These are phyloP conservation scores for Clepsis dumicolana DNA, from an alignment of 2,888 invertebrate genomes.

Conservation along the genomic window DNA sequence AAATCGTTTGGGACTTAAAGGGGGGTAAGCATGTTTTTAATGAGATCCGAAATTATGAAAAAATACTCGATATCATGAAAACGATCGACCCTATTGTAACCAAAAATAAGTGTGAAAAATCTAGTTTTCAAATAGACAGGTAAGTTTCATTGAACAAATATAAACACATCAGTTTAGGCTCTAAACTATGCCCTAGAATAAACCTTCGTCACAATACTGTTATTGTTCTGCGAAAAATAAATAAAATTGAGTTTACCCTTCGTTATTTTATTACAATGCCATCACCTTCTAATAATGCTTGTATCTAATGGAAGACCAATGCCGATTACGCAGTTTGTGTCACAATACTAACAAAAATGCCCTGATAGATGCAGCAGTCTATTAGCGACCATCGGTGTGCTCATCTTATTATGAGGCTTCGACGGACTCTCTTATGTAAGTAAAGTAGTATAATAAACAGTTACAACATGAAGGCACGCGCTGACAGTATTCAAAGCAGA, in stretches of 20 bases:
- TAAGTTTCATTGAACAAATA: neutral
- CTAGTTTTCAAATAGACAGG: neutral
- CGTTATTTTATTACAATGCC: neutral
- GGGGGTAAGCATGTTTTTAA: neutral
- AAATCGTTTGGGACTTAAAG: neutral
- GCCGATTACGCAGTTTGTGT: constrained; percentile 30
- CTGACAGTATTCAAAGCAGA: constrained; percentile 66
- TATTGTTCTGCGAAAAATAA: neutral
- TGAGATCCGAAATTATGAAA: neutral
- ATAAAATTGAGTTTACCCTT: neutral
- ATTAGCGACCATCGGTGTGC: constrained; percentile 29
- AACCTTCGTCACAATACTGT: neutral
- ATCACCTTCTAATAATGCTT: neutral
- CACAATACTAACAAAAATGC: constrained; percentile 17
- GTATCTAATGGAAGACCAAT: constrained; percentile 29
- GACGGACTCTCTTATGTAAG: constrained; percentile 36
- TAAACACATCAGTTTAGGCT: neutral
- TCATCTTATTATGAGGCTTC: constrained; percentile 29
- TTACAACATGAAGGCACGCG: constrained; percentile 58
- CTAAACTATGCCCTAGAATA: neutral
- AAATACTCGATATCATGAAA: neutral
- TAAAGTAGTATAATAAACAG: constrained; percentile 47
- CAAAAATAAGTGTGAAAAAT: neutral
- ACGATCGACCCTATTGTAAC: neutral
- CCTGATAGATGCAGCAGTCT: constrained; percentile 3